Conservation (phyloP, 2,888 invertebrate species). For the Drosophila nigricruria region DNA sequence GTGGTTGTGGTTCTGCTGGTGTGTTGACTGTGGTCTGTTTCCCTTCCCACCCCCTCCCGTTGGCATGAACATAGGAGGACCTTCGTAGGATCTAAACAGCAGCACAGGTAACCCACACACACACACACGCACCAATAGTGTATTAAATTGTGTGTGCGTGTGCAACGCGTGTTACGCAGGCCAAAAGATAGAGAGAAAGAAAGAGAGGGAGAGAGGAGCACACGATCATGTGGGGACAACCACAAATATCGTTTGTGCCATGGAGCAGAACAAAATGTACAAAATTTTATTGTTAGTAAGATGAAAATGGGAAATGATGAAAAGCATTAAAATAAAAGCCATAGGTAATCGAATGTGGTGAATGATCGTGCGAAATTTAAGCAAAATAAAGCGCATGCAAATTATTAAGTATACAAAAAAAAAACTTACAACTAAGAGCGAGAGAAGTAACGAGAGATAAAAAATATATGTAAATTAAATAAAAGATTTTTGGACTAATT, state of each 20-base stretch:
- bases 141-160: not conserved
- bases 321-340: slow-evolving; percentile 63
- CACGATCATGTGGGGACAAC: slow-evolving; percentile 35
- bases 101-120: slow-evolving; percentile 29
- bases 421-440: slow-evolving; percentile 15
- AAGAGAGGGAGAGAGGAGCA: slow-evolving; percentile 33
- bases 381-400: slow-evolving; percentile 51
- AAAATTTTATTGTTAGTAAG: slow-evolving; percentile 72
- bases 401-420: slow-evolving; percentile 7
- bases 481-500: not conserved
- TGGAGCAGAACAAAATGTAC: slow-evolving; percentile 75
- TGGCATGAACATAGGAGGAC: slow-evolving; percentile 83
- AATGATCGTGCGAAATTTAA: slow-evolving; percentile 47
- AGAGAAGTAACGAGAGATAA: not conserved
- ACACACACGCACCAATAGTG: slow-evolving; percentile 7
- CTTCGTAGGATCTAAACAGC: slow-evolving; percentile 76
- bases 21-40: slow-evolving; percentile 76
- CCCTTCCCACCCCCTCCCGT: slow-evolving; percentile 85
- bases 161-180: not conserved
- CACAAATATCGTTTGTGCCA: slow-evolving; percentile 43
- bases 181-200: slow-evolving; percentile 18
- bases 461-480: not conserved
- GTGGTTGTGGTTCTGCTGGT: slow-evolving; percentile 79
- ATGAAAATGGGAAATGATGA: slow-evolving; percentile 71
- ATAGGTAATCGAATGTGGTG: slow-evolving; percentile 45